Base-by-base conservation (phyloP, 2,113 vertebrate genomes). In the Menura novaehollandiae region DNA sequence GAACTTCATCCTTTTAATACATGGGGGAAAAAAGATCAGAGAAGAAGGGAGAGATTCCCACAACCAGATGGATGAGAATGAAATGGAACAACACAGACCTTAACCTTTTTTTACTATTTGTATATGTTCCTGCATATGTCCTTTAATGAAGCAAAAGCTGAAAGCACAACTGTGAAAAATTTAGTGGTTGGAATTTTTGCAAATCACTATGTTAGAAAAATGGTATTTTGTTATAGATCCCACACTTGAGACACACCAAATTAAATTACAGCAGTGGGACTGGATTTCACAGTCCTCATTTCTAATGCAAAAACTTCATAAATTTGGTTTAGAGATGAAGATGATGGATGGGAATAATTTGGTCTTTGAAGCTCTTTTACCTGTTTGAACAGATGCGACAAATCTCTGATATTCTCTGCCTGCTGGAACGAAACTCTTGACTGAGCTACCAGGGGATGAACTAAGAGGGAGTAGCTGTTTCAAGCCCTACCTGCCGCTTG, bases 401-500 rank as follows among this genome's bases (percentile, higher is more conserved):
- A 32, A 66, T 66, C 55, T 68, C 55, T 28, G 23, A 1, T 24
- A 17, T 33, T 56, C 76, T 39, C 44, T 88, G 92, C 39, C 49
- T 49, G 63, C 85, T 55, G 35, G 62, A 72, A 63, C 0, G 1
- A 46, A 74, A 56, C 44, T 76, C 43, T 22, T 21, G 53, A 73
- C 58, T 51, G 76, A 56, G 39, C 16, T 53, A 5, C 4, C 35
- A 18, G 81, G 35, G 46, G 39, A 26, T 41, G 30, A 58, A 49
- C 32, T 24, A 33, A 28, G 15, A 13, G 26, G 44, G 24, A 83
- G 67, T 2, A 53, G 79, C 63, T 27, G 15, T 35, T 60, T 20
- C 8, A 15, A 85, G 71, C 33, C 93, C 76, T 97, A 99, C 99
- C 99, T 99, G 99, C 84, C 98, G 98, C 73, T 98, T 99, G 67